Base-by-base conservation (phyloP, 2,113 vertebrate species). In the Argyrosomus japonicus region DNA sequence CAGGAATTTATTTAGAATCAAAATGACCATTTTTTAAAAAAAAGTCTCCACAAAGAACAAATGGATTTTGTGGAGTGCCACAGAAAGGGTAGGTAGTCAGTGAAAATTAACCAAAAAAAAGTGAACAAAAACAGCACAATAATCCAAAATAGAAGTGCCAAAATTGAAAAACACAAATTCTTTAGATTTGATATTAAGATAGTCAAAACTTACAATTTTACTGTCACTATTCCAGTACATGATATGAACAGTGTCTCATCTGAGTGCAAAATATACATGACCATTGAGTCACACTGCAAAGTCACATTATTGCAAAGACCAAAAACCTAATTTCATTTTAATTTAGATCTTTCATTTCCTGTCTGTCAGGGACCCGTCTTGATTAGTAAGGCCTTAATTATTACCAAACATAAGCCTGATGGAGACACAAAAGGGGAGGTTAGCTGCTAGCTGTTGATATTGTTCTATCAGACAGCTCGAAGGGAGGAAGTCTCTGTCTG, bases 401-500 rank as follows among this genome's bases (percentile, higher is more conserved):
- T 91, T 88, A 56, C 72, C 79, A 91, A 89, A 88, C 75, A 90
- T 92, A 92, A 76, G 85, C 60, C 79, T 69, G 18, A 70, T 77
- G 76, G 85, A 70, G 77, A 82, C 72, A 79, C 82, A 81, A 77
- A 84, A 75, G 77, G 36, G 68, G 72, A 86, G 79, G 69, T 50
- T 74, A 68, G 50, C 83, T 54, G 29, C 68, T 85, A 60, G 57
- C 75, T 85, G 87, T 83, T 87, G 79, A 91, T 90, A 88, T 91
- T 92, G 89, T 91, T 91, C 80, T 68, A 89, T 92, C 75, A 87
- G 87, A 86, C 76, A 82, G 78, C 84, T 87, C 14, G 60, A 84
- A 81, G 47, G 54, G 87, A 93, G 92, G 91, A 93, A 93, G 91
- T 91, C 68, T 87, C 83, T 83, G 90, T 92, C 87, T 88, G 80